Evolutionary conservation across 2,797 vertebrate species (phyloP).

Genomic region (Gymnoscopelus braueri): DNA sequence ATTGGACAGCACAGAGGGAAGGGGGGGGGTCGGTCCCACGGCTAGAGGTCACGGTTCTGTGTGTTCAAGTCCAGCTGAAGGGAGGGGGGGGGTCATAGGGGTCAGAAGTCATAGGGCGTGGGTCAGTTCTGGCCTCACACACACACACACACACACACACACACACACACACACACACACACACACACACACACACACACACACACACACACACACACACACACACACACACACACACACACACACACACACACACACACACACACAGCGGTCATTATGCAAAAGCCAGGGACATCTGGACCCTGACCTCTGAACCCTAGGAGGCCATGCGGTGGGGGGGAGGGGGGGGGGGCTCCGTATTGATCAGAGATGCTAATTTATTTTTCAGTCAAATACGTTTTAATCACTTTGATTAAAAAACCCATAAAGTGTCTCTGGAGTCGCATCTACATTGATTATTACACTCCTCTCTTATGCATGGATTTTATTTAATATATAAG

Average conservation of each 20-base stretch:
- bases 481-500: no score
- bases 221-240: no score
- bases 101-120: slow-evolving; percentile 40
- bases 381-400: slow-evolving; percentile 22
- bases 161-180: no score
- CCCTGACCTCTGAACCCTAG: slow-evolving; percentile 72
- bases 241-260: no score
- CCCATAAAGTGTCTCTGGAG: no score
- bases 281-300: slow-evolving; percentile 79
- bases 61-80: slow-evolving; percentile 76
- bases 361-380: slow-evolving; percentile 72
- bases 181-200: no score
- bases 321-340: slow-evolving; percentile 34
- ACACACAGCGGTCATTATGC: slow-evolving; percentile 77
- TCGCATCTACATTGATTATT: no score
- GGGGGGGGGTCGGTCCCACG: slow-evolving; percentile 60
- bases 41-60: slow-evolving; percentile 67
- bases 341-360: slow-evolving; percentile 69
- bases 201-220: no score
- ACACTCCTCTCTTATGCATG: no score
- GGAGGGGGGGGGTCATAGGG: slow-evolving; percentile 49
- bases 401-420: no score
- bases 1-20: slow-evolving; percentile 31
- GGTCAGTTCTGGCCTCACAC: slow-evolving; percentile 59
- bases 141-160: background rate